Evolutionary conservation across 1,140 invertebrate species (phyloP).

Genomic region (Drosophila oshimai): DNA sequence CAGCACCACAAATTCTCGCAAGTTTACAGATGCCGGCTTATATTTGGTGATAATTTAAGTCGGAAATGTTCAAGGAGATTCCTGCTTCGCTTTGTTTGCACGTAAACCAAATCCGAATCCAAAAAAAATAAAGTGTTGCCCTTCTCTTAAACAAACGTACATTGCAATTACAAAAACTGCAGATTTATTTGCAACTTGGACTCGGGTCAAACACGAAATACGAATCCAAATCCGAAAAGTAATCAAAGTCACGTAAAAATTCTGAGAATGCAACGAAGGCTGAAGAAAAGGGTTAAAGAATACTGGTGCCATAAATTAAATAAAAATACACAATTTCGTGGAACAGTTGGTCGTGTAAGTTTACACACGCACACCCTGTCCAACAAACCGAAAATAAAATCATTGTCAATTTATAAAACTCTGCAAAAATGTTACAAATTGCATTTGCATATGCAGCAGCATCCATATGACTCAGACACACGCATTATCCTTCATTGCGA

Average conservation of each 20-base stretch:
- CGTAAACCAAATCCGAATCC: slow-evolving; percentile 60
- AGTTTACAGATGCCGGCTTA: slow-evolving; percentile 58
- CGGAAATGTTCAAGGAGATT: slow-evolving; percentile 72
- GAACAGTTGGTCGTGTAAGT: slow-evolving; percentile 45
- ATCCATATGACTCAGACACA: no score
- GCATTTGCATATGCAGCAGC: no score
- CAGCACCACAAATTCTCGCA: slow-evolving; percentile 58
- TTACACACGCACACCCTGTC: slow-evolving; percentile 34
- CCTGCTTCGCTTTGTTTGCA: slow-evolving; percentile 18
- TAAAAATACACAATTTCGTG: slow-evolving; percentile 44
- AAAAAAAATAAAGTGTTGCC: slow-evolving; percentile 35
- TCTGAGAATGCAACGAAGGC: slow-evolving; percentile 45
- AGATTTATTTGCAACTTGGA: slow-evolving; percentile 33
- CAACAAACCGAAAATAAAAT: slow-evolving; percentile 79
- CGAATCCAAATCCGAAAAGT: slow-evolving; percentile 35
- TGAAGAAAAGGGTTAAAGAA: no score
- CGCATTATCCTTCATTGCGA: no score
- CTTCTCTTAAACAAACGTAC: slow-evolving; percentile 32
- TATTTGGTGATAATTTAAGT: slow-evolving; percentile 77
- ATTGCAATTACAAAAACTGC: slow-evolving; percentile 77
- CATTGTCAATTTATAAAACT: slow-evolving; percentile 79
- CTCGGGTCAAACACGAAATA: not conserved
- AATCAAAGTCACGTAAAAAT: slow-evolving; percentile 69
- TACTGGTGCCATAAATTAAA: slow-evolving; percentile 42
- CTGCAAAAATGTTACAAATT: slow-evolving; percentile 74